Evolutionary conservation across 2,888 invertebrate genomes (phyloP).

Genomic region (Coelopa pilipes): DNA sequence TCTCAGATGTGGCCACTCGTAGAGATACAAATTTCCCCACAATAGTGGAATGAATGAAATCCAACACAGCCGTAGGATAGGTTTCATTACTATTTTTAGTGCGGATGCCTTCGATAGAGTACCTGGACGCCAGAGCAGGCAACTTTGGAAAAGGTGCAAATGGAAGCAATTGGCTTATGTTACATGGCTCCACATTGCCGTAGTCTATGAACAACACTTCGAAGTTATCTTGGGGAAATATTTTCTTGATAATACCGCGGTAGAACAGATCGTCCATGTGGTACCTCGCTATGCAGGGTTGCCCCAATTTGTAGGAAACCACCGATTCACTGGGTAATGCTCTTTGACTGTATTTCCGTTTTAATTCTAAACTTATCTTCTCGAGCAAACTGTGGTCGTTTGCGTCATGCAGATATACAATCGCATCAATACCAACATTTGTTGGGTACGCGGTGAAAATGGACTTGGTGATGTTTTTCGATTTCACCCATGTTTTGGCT

Average conservation of each 20-base stretch:
- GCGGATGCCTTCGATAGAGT: constrained; percentile 70
- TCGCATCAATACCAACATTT: constrained; percentile 72
- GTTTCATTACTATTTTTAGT: constrained; percentile 59
- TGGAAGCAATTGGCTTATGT: constrained; percentile 71
- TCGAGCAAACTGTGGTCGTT: constrained; percentile 63
- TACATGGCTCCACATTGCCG: constrained; percentile 79
- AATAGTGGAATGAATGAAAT: constrained; percentile 72
- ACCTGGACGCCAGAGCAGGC: constrained; percentile 75
- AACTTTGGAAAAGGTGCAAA: constrained; percentile 73
- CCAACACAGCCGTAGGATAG: constrained; percentile 71
- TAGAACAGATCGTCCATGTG: constrained; percentile 76
- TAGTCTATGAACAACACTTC: constrained; percentile 82
- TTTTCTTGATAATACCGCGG: constrained; percentile 78
- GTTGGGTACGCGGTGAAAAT: constrained; percentile 74
- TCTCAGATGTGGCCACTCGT: constrained; percentile 57
- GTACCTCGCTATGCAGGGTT: constrained; percentile 72
- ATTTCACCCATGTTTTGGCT: constrained; percentile 71
- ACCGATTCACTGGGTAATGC: constrained; percentile 14
- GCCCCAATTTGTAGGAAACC: constrained; percentile 39
- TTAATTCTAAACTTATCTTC: constrained; percentile 69
- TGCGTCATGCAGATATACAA: constrained; percentile 65
- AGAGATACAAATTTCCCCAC: constrained; percentile 72
- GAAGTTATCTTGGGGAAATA: constrained; percentile 55
- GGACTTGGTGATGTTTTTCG: constrained; percentile 68
- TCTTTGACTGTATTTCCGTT: constrained; percentile 44